Conservation (phyloP, 2,113 vertebrate genomes). For the Eurypyga helias region DNA sequence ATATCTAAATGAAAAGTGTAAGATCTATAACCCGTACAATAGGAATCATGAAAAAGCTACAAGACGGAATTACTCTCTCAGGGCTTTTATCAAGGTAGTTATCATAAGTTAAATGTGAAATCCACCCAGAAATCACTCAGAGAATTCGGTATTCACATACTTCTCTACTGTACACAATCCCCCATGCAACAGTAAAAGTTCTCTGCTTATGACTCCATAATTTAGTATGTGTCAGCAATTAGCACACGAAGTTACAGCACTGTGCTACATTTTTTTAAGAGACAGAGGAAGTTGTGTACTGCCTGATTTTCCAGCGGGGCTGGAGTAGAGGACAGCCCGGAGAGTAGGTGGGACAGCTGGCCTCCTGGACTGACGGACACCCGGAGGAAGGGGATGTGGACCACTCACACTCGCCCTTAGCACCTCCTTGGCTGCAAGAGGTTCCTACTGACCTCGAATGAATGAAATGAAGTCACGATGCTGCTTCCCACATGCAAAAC, state of each 20-base stretch:
- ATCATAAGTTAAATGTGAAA: constrained; percentile 69
- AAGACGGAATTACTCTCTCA: constrained; percentile 69
- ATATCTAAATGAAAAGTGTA: constrained; percentile 76
- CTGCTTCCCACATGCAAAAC: background rate
- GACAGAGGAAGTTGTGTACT: background rate
- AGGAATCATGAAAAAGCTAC: constrained; percentile 69
- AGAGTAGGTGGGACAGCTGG: background rate
- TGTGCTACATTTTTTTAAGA: background rate
- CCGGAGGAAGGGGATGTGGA: rapidly evolving
- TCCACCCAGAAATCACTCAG: constrained; percentile 63
- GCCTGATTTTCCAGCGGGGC: background rate
- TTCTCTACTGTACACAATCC: constrained; percentile 53
- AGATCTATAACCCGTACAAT: constrained; percentile 66
- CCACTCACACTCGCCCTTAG: background rate
- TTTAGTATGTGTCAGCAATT: constrained; percentile 51
- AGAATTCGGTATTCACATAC: background rate
- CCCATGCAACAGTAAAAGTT: constrained; percentile 8
- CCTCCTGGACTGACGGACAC: constrained; percentile 26
- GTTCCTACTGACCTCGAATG: background rate
- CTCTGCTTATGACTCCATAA: constrained; percentile 33
- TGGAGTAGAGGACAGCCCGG: constrained; percentile 3
- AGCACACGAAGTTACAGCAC: background rate
- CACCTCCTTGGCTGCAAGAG: background rate
- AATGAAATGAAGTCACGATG: background rate
- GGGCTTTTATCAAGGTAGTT: constrained; percentile 63